Conservation (phyloP, 2,797 vertebrate genomes). For the Scolopax rusticola region DNA sequence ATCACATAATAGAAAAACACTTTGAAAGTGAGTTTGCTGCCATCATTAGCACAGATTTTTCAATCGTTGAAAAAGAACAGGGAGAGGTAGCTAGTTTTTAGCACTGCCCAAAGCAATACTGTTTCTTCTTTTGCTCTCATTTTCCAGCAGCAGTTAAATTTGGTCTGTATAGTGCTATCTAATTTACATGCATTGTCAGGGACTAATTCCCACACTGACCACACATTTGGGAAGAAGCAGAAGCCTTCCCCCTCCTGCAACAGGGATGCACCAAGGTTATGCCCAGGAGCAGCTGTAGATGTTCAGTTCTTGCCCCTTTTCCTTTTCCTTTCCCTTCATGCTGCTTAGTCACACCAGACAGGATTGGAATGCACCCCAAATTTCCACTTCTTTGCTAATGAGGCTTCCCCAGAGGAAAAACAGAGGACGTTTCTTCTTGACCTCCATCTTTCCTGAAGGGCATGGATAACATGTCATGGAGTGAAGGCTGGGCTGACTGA, state of each 20-base stretch:
- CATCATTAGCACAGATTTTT: neutral
- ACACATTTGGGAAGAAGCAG: neutral
- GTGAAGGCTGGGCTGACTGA: neutral
- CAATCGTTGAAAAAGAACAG: neutral
- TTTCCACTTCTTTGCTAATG: neutral
- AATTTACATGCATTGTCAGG: neutral
- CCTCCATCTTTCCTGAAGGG: neutral
- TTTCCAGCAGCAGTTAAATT: neutral
- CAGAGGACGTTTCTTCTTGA: neutral
- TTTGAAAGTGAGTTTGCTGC: neutral
- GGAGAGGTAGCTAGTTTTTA: neutral
- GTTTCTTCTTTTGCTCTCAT: neutral
- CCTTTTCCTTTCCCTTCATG: neutral
- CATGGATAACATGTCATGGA: too few species aligned
- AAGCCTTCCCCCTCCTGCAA: neutral
- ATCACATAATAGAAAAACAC: neutral
- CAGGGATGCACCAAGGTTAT: fast-evolving
- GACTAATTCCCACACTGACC: neutral
- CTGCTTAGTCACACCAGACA: neutral
- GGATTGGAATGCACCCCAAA: neutral
- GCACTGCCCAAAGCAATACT: neutral
- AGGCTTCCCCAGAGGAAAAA: neutral
- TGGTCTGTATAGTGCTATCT: neutral
- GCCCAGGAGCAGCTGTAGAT: neutral
- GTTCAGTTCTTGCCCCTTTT: neutral